Conservation (phyloP, 2,888 invertebrate genomes). For the Heteromurus nitidus region DNA sequence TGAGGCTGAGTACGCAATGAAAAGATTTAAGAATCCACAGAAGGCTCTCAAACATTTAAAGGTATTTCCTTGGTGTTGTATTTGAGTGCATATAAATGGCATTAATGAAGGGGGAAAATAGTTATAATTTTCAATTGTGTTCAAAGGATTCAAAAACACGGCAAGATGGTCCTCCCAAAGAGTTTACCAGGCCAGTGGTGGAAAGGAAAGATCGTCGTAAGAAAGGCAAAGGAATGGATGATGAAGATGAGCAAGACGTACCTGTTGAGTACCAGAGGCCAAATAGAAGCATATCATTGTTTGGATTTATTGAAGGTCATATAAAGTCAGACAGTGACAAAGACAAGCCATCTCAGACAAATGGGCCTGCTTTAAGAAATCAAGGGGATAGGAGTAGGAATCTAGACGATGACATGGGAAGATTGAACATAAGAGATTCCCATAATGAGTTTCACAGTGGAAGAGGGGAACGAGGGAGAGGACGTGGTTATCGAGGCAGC, state of each 20-base stretch:
- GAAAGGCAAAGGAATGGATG: conserved; percentile 35
- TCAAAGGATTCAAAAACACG: conserved; percentile 44
- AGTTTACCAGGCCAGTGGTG: neutral
- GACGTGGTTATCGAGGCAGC: conserved; percentile 10
- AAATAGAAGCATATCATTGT: conserved; percentile 69
- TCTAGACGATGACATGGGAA: conserved; percentile 37
- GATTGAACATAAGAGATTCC: conserved; percentile 27
- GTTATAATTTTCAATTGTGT: conserved; percentile 1
- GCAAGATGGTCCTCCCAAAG: conserved; percentile 32
- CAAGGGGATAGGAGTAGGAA: conserved; percentile 25
- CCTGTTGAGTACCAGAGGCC: conserved; percentile 70
- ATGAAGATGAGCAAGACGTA: conserved; percentile 69
- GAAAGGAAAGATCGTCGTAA: conserved; percentile 57
- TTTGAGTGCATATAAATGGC: neutral
- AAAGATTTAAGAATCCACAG: conserved; percentile 68
- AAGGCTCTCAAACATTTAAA: conserved; percentile 69
- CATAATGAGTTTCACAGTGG: conserved; percentile 10
- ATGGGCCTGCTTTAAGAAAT: conserved; percentile 11
- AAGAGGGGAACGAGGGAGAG: conserved; percentile 42
- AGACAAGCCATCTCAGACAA: neutral
- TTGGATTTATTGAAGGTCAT: conserved; percentile 70
- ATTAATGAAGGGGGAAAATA: too few relatives aligned
- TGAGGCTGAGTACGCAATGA: conserved; percentile 70
- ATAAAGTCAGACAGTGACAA: conserved; percentile 61
- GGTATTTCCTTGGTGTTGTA: too few relatives aligned